Base-by-base conservation (phyloP, 2,797 vertebrate species). In the Propithecus perrieri region DNA sequence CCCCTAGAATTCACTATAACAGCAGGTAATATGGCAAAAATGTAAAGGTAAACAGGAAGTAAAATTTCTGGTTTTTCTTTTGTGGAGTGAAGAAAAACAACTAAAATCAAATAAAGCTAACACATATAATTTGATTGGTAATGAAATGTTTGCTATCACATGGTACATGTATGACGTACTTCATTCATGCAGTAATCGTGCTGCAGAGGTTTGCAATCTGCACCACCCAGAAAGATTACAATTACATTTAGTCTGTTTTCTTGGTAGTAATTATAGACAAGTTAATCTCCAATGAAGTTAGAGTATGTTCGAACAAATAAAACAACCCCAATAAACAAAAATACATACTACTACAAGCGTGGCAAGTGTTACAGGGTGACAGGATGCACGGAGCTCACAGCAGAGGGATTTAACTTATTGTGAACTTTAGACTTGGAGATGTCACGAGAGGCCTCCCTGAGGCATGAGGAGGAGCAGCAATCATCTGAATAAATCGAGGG, bases 241-340 rank as follows among this genome's bases (percentile, higher is more conserved):
- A 98, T 99, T 98, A 99, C 99, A 98, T 99, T 99, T 99, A 98
- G 98, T 98, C 97, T 98, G 97, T 98, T 97, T 97, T 35, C 98
- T 98, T 99, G 98, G 98, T 98, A 99, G 98, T 99, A 99, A 99
- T 99, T 99, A 99, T 99, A 99, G 99, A 99, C 98, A 98, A 99
- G 98, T 99, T 99, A 99, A 99, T 99, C 99, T 99, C 98, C 98
- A 99, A 99, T 99, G 99, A 99, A 99, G 98, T 99, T 99, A 99
- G 99, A 99, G 98, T 99, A 99, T 99, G 99, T 97, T 97, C 97
- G 98, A 43, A 50, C 75, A 74, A 92, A 67, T 2, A 20, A 33
- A 71, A 48, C 24, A n/a, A 20, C 17, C 18, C 30, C 72, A 83
- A 33, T 18, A n/a, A 15, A 93, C 35, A 13, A 48, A 79, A 41